Conservation (phyloP, 92 coral and sea anemone genomes). For the Anthopleura xanthogrammica region DNA sequence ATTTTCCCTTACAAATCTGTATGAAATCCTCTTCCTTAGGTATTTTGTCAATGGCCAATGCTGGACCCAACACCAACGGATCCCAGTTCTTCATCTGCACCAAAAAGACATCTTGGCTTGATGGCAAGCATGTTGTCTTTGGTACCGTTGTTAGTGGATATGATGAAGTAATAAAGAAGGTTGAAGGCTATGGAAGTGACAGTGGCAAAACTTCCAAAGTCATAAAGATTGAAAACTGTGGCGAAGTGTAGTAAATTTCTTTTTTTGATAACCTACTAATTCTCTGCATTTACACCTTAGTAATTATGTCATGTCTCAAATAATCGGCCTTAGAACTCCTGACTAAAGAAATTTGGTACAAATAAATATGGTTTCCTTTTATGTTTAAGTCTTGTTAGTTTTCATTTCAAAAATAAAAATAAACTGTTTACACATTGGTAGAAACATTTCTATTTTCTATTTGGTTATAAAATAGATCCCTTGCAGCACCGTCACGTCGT, state of each 20-base stretch:
- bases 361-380: too few species aligned
- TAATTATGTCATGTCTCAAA: too few species aligned
- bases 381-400: too few species aligned
- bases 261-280: neutral
- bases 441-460: too few species aligned
- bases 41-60: conserved; percentile 88
- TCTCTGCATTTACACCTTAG: too few species aligned
- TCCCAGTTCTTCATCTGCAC: conserved; percentile 85
- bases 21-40: conserved; percentile 29
- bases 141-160: conserved; percentile 65
- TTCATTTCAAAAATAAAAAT: too few species aligned
- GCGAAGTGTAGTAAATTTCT: conserved; percentile 39
- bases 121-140: conserved; percentile 81
- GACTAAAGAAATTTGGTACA: too few species aligned
- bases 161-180: conserved; percentile 55
- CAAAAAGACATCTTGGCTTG: conserved; percentile 50
- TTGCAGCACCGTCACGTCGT: too few species aligned
- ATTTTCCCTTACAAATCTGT: too few species aligned
- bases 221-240: conserved; percentile 65
- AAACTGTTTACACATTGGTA: too few species aligned
- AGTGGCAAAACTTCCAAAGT: conserved; percentile 42
- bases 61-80: conserved; percentile 86
- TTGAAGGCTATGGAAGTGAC: conserved; percentile 51
- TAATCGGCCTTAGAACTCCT: too few species aligned
- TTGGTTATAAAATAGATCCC: too few species aligned